Conservation (phyloP, 2,797 vertebrate species). For the Hydrolagus colliei region DNA sequence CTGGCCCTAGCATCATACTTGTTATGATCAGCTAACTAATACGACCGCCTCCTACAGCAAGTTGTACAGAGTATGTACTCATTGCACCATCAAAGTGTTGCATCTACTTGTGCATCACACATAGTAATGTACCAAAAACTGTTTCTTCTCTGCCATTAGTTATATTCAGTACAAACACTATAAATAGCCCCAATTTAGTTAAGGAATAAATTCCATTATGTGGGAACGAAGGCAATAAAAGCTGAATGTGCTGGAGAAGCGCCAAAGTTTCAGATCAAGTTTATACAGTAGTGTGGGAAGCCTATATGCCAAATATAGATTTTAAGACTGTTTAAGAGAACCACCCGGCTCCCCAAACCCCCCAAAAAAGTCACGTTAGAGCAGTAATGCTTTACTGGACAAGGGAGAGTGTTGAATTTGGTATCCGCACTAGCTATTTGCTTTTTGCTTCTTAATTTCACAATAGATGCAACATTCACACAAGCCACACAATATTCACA, state of each 20-base stretch:
- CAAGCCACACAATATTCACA: neutral
- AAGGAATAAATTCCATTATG: neutral
- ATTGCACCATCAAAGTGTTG: no score
- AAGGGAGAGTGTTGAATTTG: neutral
- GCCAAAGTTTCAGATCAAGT: neutral
- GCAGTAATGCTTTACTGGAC: neutral
- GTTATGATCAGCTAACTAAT: no score
- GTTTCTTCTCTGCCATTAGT: neutral
- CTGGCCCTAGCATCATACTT: no score
- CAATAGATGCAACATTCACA: neutral
- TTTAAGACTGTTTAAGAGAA: neutral
- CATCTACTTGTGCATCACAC: no score
- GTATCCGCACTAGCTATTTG: neutral
- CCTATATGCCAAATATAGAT: neutral
- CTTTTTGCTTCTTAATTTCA: neutral
- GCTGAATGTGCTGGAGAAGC: neutral
- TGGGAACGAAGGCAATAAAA: neutral
- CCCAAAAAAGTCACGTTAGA: no score
- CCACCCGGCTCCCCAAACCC: no score
- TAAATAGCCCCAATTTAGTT: neutral
- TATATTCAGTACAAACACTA: neutral
- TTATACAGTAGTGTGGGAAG: neutral
- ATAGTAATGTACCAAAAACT: no score
- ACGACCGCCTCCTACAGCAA: no score
- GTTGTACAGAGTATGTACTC: no score